Evolutionary conservation across 2,113 vertebrate species (phyloP), one percentile per base, ranked within the genome.

Genomic region (Zosterops japonicus): DNA sequence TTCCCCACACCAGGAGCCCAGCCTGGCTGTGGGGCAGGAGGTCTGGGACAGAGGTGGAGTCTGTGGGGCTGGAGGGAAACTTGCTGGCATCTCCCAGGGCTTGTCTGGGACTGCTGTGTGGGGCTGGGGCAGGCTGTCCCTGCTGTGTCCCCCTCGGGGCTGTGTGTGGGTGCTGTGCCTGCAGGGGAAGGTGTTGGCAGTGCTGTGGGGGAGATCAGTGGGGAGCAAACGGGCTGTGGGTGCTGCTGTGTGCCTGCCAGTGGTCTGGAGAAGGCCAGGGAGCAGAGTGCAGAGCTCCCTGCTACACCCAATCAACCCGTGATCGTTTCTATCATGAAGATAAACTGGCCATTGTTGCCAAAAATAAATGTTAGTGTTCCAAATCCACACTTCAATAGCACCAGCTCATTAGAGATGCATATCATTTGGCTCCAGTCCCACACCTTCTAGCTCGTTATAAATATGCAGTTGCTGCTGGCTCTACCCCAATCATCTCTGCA

Each of bases 401-500:
- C 97, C 97, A 97, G 97, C 98, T 99, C 98, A 99, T 99, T 99
- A 99, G 97, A 97, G 98, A 99, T 99, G 99, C 98, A 98, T 98
- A 98, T 98, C 98, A 97, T 98, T 99, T 99, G 99, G 99, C 99
- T 98, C 96, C 96, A 97, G 98, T 99, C 99, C 99, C 98, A 98
- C 98, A 99, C 98, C 99, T 99, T 99, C 98, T 98, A 98, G 98
- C 98, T 99, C 97, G 98, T 98, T 99, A 99, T 98, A 97, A 98
- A 98, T 98, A 98, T 98, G 98, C 98, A 98, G 98, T 98, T 98
- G 98, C 99, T 99, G 98, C 98, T 98, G 99, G 99, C 98, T 96
- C 98, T 98, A 96, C 98, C 98, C 98, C 98, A 99, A 99, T 99
- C 99, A 99, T 98, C 99, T 98, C 99, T 98, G 99, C 99, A 99